These are phyloP conservation scores for Aythya baeri DNA, from an alignment of 2,113 vertebrate genomes.

Conservation along the genomic window DNA sequence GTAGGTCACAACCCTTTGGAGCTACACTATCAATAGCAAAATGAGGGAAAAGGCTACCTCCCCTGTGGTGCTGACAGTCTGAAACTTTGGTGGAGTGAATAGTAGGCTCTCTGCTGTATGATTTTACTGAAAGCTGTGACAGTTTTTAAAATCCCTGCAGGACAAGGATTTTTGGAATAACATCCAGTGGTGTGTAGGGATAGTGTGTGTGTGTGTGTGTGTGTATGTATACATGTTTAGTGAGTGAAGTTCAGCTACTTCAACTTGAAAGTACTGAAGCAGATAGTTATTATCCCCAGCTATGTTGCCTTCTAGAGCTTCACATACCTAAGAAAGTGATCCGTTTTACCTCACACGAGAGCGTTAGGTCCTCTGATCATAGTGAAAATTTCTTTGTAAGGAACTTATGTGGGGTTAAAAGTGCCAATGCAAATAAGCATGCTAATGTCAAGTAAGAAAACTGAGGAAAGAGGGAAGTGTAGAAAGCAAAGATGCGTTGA, in stretches of 20 bases:
- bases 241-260: neutral
- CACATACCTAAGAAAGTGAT: neutral
- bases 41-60: neutral
- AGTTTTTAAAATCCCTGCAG: neutral
- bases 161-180: neutral
- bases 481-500: neutral
- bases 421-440: neutral
- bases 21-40: neutral
- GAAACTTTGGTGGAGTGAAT: neutral
- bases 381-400: neutral
- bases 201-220: neutral
- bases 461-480: neutral
- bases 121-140: neutral
- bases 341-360: neutral
- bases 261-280: neutral
- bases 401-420: neutral
- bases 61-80: neutral
- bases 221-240: neutral
- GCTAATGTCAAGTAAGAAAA: neutral
- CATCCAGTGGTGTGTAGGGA: neutral
- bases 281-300: neutral
- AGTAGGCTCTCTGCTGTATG: neutral
- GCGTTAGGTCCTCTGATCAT: neutral
- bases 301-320: neutral
- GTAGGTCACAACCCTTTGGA: neutral